Base-by-base conservation (phyloP, 2,113 vertebrate species). In the Lepus americanus region DNA sequence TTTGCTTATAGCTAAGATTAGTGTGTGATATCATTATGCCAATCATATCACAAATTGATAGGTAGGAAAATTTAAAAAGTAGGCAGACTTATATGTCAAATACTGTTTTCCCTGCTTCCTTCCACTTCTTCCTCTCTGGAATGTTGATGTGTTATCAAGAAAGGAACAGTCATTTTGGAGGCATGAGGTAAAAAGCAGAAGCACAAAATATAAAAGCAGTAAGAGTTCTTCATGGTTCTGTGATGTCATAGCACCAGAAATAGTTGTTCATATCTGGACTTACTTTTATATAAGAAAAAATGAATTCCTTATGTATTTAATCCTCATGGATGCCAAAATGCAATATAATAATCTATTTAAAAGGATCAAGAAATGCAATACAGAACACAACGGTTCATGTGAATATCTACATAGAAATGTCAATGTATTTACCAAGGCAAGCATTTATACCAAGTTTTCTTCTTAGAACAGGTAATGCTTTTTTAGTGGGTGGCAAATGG, bases 31-130 rank as follows among this genome's bases (percentile, higher is more conserved):
- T 51, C 80, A 39, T 73, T 88, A 6, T 77, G 33, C 14, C 25
- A 85, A 6, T 36, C 11, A 95, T 85, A 89, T 80, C 95, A 20
- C 29, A 85, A 81, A 9, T 82, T 39, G 29, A n/a, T 70, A 20
- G 33, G 59, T 51, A 77, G 20, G 9, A 3, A 82, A 27, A 17
- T 51, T 83, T 5, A 14, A 66, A 82, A 90, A 59, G 20, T 2
- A 85, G 63, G 13, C n/a, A 29, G 29, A 88, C 55, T 91, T 31
- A 33, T 19, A 29, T 49, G 17, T 20, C 64, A 25, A 27, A 12
- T 72, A 13, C 9, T 39, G 3, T 36, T 88, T 90, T 19, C 9
- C 20, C 29, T 66, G 33, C 44, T 92, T 64, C n/a, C 20, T n/a
- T 72, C 44, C 9, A 1, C 11, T 39, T 44, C 33, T n/a, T 88